These are phyloP conservation scores for Chymomyza caudatula DNA, from an alignment of 2,888 invertebrate genomes.

Conservation along the genomic window DNA sequence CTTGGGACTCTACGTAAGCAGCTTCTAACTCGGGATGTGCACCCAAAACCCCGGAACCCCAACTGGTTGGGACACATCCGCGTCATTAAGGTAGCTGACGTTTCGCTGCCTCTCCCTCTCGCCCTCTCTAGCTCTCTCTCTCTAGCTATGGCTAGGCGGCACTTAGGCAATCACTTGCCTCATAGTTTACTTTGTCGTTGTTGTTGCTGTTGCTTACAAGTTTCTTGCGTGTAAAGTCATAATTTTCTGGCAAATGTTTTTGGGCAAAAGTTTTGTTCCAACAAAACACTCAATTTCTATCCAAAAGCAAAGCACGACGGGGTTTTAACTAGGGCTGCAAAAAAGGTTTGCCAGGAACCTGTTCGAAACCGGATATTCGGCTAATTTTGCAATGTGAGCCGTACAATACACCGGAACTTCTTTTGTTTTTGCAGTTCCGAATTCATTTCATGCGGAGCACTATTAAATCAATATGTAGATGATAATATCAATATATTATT, in stretches of 20 bases:
- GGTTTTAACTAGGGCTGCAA: not conserved
- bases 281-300: constrained; percentile 51
- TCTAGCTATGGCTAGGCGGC: not conserved
- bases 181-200: not conserved
- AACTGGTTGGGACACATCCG: not conserved
- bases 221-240: constrained; percentile 52
- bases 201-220: not conserved
- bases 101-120: not conserved
- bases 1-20: not conserved
- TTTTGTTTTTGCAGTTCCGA: too few relatives aligned
- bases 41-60: not conserved
- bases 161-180: not conserved
- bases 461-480: too few relatives aligned
- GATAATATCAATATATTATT: too few relatives aligned
- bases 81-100: not conserved
- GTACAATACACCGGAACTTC: too few relatives aligned
- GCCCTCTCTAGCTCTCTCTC: not conserved
- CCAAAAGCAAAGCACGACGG: not conserved
- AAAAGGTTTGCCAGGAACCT: too few relatives aligned
- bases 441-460: too few relatives aligned
- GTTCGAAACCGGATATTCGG: too few relatives aligned
- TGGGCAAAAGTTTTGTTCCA: constrained; percentile 32
- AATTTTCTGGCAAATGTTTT: constrained; percentile 43
- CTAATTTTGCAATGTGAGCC: too few relatives aligned
- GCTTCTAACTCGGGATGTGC: not conserved